Evolutionary conservation across 2,888 invertebrate species (phyloP).

Genomic region (Microctonus hyperodae): DNA sequence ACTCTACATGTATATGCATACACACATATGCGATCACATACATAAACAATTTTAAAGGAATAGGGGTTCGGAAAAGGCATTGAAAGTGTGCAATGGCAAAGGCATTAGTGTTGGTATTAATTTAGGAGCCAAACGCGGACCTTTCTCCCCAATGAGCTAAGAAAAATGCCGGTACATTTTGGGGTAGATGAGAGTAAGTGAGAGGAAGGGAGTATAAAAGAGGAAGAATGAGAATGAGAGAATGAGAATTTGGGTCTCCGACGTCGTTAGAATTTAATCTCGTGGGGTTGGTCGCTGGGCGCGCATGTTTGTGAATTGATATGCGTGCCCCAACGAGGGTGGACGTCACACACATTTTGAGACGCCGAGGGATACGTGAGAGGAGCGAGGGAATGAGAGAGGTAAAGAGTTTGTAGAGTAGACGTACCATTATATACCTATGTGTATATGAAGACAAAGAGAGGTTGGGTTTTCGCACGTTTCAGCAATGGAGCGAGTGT

Average conservation of each 20-base stretch:
- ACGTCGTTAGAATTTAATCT: constrained; percentile 61
- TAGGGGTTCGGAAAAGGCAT: constrained; percentile 19
- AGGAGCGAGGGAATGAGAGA: constrained; percentile 19
- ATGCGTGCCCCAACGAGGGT: constrained; percentile 32
- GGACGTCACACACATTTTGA: constrained; percentile 33
- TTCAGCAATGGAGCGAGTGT: constrained; percentile 20
- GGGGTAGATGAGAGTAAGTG: not conserved
- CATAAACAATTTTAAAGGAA: constrained; percentile 12
- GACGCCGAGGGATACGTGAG: constrained; percentile 21
- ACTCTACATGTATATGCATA: not conserved
- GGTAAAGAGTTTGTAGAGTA: constrained; percentile 15
- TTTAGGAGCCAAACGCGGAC: constrained; percentile 52
- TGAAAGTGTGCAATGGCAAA: constrained; percentile 23
- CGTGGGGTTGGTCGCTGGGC: constrained; percentile 38
- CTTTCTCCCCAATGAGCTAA: constrained; percentile 53
- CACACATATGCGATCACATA: constrained; percentile 31
- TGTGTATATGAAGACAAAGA: constrained; percentile 1
- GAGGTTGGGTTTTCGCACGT: constrained; percentile 20
- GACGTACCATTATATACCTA: not conserved
- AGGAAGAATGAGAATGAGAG: constrained; percentile 7
- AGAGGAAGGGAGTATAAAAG: not conserved
- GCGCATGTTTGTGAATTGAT: constrained; percentile 35
- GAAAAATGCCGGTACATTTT: constrained; percentile 55
- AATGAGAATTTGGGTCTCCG: constrained; percentile 29
- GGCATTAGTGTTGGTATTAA: constrained; percentile 54